Percentiles rank a stretch among this genome's conserved stretches.
Conservation (phyloP, 2,797 vertebrate genomes). For the Carcharodon carcharias region DNA sequence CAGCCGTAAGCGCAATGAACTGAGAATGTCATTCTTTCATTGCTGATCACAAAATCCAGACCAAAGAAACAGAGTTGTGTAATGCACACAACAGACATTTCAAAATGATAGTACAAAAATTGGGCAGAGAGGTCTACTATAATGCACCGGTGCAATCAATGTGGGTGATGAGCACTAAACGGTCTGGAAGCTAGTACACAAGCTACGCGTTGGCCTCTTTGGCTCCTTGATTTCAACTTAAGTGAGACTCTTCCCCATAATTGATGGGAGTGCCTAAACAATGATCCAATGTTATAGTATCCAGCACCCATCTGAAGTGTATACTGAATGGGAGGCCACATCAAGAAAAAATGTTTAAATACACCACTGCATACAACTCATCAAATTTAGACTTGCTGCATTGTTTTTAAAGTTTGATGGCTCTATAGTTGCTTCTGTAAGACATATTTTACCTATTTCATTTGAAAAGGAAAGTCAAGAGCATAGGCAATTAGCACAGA, state of each 20-base stretch:
- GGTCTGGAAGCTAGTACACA: neutral
- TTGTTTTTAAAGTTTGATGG: neutral
- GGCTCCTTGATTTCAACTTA: neutral
- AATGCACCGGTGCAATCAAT: neutral
- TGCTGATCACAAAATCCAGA: neutral
- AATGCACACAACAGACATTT: neutral
- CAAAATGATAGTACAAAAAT: neutral
- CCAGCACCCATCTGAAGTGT: neutral
- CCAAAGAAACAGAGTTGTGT: neutral
- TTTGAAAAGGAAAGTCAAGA: neutral
- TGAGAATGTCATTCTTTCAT: neutral
- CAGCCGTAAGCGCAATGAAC: neutral
- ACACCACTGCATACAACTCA: neutral
- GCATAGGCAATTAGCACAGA: neutral
- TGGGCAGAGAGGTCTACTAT: neutral
- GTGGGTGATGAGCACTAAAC: neutral
- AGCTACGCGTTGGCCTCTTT: neutral
- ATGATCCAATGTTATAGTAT: neutral
- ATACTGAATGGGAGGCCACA: neutral
- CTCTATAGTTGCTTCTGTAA: neutral
- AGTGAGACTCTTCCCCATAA: neutral
- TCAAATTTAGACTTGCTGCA: neutral
- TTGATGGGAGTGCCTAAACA: neutral
- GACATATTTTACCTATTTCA: neutral
- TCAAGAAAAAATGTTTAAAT: neutral